Evolutionary conservation across 37 sponge, comb jelly and placozoan species (phyloP).

Genomic region (Amphimedon queenslandica): DNA sequence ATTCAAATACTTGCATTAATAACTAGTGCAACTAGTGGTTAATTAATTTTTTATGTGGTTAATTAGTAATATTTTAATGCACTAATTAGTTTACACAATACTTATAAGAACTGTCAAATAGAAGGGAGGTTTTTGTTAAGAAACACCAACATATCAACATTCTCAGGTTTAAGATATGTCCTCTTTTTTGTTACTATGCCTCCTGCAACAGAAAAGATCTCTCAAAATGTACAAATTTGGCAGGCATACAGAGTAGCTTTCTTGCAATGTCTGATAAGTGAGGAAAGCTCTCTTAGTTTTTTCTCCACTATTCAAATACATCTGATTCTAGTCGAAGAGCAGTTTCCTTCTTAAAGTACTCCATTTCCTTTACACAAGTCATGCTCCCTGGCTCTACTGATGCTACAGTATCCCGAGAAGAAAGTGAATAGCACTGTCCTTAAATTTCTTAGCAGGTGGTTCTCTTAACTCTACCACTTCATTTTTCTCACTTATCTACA

Average conservation of each 20-base stretch:
- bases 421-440: slow-evolving; percentile 17
- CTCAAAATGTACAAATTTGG: slow-evolving; percentile 29
- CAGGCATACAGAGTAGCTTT: slow-evolving; percentile 9
- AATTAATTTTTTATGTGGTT: too few relatives aligned
- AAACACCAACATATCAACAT: too few relatives aligned
- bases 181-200: slow-evolving; percentile 18
- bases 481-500: too few relatives aligned
- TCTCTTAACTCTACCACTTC: too few relatives aligned
- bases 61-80: too few relatives aligned
- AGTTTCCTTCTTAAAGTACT: neutral
- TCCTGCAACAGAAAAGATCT: slow-evolving; percentile 11
- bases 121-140: too few relatives aligned
- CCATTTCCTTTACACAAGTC: slow-evolving; percentile 6
- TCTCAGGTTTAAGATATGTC: too few relatives aligned
- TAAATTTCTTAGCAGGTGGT: slow-evolving; percentile 24
- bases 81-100: too few relatives aligned
- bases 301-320: slow-evolving; percentile 16
- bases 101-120: too few relatives aligned
- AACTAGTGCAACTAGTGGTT: too few relatives aligned
- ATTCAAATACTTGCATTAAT: too few relatives aligned
- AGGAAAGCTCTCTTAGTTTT: slow-evolving; percentile 12
- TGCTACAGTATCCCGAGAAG: slow-evolving; percentile 7
- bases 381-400: neutral
- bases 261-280: slow-evolving; percentile 1
- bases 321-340: neutral